Evolutionary conservation across 2,113 vertebrate species (phyloP).

Genomic region (Nerophis ophidion): DNA sequence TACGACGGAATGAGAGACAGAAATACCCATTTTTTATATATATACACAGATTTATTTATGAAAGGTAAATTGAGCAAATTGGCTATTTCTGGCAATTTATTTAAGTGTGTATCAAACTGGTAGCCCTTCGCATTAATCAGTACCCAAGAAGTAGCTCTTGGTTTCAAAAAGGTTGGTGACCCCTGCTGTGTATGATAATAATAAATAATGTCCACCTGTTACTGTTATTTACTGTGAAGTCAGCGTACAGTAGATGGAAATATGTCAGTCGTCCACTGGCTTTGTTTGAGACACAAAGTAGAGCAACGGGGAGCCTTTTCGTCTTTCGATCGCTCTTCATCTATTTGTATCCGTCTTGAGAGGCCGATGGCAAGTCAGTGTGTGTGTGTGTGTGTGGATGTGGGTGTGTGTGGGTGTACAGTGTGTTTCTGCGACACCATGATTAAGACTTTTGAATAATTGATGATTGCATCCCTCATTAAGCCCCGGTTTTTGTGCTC

Average conservation of each 20-base stretch:
- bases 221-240: too few relatives aligned
- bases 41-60: too few relatives aligned
- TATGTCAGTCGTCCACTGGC: neutral
- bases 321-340: constrained; percentile 23
- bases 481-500: constrained; percentile 54
- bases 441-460: constrained; percentile 73
- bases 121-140: too few relatives aligned
- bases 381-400: constrained; percentile 11
- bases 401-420: constrained; percentile 37
- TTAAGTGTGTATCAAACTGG: too few relatives aligned
- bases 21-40: too few relatives aligned
- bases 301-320: constrained; percentile 9
- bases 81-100: too few relatives aligned
- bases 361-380: constrained; percentile 12
- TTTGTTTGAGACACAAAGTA: neutral
- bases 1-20: too few relatives aligned
- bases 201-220: too few relatives aligned
- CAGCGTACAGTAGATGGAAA: neutral
- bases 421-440: constrained; percentile 36
- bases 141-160: too few relatives aligned
- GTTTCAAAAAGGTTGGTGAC: too few relatives aligned
- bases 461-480: constrained; percentile 68
- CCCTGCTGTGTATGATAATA: too few relatives aligned
- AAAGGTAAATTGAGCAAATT: too few relatives aligned
- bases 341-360: constrained; percentile 16